Base-by-base conservation (phyloP, 1,140 invertebrate genomes). In the Mesaphorura yosii region DNA sequence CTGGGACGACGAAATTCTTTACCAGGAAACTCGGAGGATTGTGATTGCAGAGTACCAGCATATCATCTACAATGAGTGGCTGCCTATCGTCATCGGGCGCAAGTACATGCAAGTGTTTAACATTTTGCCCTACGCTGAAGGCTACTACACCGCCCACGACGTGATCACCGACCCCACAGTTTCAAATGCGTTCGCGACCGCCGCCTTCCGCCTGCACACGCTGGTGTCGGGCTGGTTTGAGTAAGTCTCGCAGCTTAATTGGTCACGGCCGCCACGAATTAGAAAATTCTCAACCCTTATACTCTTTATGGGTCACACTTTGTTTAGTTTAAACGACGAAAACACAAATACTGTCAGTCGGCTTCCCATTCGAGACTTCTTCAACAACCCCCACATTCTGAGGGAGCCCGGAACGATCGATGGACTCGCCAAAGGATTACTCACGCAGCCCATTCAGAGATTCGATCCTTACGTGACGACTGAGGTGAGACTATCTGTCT, bases 161-260 rank as follows among this genome's bases (percentile, higher is more conserved):
- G 71, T 79, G 0, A 72, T 73, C 23, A 78, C 90, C 0, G 79
- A 91, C 69, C 83, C 87, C 0, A 78, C 79, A 0, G 75, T 88
- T 2, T 68, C 89, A 2, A 90, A 92, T 64, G 86, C 85, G 64
- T 88, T 91, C 64, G 80, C 87, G 0, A 87, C 79, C 0, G 86
- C 85, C 12, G 88, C 87, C 1, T 89, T 87, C 66, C 79, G 88
- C 72, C 86, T 86, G 64, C 88, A 92, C 67, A 81, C 84, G 0
- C 72, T 86, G 41, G 84, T 90, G 46, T 78, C 84, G 62, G 86
- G 85, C 51, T 74, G 76, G 65, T 72, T 87, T 44, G 76, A 84
- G 84, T 86, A 73, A 76, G 76, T 74, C 46, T 48, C 44, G 10
- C 31, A 34, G n/a, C 10, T 12, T 23, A n/a, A n/a, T n/a, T n/a